Evolutionary conservation across 2,113 vertebrate species (phyloP), one percentile per base, ranked within the genome.

Genomic region (Dicrurus megarhynchus): DNA sequence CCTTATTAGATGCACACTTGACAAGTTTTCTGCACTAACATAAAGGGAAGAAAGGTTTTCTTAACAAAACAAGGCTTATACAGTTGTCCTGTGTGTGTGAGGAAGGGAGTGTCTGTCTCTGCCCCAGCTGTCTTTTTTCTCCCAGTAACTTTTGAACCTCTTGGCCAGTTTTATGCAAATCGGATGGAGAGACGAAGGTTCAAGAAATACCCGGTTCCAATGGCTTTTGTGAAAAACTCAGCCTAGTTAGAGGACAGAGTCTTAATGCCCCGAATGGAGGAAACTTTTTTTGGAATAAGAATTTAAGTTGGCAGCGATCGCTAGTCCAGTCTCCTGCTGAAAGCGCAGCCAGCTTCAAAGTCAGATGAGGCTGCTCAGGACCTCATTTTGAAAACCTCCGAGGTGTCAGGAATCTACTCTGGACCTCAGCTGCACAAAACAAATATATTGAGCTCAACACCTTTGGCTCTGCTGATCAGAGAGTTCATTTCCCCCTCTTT

Each of bases 1-100:
- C 90, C 92, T 70, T 91, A 67, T 93, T 96, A 90, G 67, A 83
- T 47, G 75, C 76, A 81, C 95, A 86, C 76, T 92, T 93, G 92
- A 96, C 87, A 88, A 80, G 87, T 95, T 94, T 96, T 80, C 55
- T 78, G 79, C 50, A 24, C 67, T 90, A 93, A 89, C 30, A 65
- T 61, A 69, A 85, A 82, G 50, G 42, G 55, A 80, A 80, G 50
- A 87, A 90, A 88, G 55, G 39, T 84, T 96, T 90, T 65, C 59
- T 85, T 94, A 87, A 74, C 46, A 74, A 86, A 95, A 79, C 68
- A 84, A 90, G 50, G 76, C 46, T 88, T 59, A 57, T 39, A 59
- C 59, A 88, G 64, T 84, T 95, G 49, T 81, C 39, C 39, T 81
- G 0, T 55, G 47, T 63, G 33, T 55, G 37, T 17, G 52, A 59